These are phyloP conservation scores for Hydrotaea cyrtoneurina DNA, from an alignment of 2,888 invertebrate genomes.

Conservation along the genomic window DNA sequence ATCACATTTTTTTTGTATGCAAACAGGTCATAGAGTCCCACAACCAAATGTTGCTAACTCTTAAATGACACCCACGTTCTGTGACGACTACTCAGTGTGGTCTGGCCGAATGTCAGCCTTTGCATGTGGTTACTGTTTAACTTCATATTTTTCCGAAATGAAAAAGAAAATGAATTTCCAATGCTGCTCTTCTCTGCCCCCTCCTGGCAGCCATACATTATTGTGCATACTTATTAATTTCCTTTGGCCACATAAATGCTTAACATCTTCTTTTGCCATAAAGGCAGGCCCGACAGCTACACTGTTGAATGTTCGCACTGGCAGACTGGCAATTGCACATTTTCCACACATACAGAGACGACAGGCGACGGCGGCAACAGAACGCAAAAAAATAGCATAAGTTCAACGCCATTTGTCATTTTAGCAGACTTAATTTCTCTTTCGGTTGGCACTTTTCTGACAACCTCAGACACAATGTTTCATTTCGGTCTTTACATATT, in stretches of 20 bases:
- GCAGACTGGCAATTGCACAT: not conserved
- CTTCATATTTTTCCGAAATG: not conserved
- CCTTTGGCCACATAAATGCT: slow-evolving; percentile 17
- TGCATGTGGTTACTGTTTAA: too few relatives aligned
- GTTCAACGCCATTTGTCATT: slow-evolving; percentile 67
- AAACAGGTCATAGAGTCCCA: too few relatives aligned
- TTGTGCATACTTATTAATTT: slow-evolving; percentile 27
- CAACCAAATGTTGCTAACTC: too few relatives aligned
- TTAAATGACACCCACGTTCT: too few relatives aligned
- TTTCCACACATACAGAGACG: not conserved
- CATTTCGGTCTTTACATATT: slow-evolving; percentile 33
- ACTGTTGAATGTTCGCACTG: slow-evolving; percentile 19
- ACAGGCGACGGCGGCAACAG: not conserved
- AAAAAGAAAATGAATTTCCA: not conserved
- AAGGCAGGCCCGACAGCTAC: not conserved
- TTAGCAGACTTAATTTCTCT: slow-evolving; percentile 70
- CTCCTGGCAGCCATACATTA: slow-evolving; percentile 19
- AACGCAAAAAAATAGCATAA: slow-evolving; percentile 36
- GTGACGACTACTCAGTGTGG: too few relatives aligned
- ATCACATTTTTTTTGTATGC: too few relatives aligned
- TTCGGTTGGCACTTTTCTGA: slow-evolving; percentile 67
- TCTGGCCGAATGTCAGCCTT: too few relatives aligned
- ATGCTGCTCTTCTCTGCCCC: not conserved
- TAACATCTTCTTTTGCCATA: slow-evolving; percentile 18
- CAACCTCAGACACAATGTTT: slow-evolving; percentile 66